Base-by-base conservation (phyloP, 2,888 invertebrate genomes). In the Pseudanteris insignis region DNA sequence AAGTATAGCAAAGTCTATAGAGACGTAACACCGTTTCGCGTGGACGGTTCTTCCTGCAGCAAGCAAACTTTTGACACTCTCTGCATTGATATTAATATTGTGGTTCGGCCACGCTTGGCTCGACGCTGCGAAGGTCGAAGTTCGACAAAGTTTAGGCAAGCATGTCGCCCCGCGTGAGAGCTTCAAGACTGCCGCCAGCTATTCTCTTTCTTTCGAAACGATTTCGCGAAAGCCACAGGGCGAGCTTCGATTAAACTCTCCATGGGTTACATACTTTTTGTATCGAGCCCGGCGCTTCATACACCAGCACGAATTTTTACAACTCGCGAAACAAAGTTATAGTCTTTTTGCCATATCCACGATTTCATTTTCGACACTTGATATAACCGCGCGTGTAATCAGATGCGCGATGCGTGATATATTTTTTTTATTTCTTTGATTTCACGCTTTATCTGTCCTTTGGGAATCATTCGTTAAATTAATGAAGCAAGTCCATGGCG, bases 31-130 rank as follows among this genome's bases (percentile, higher is more conserved):
- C 9, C 24, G 44, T 24, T 24, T 11, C 24, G 15, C 10, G 34
- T 40, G 11, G 32, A 24, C 28, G 26, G 51, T 41, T 47, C 38
- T 47, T 54, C 40, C 40, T 30, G 46, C 34, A 48, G 44, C 57
- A n/a, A n/a, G n/a, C 24, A 63, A 68, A 67, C 66, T 67, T 67
- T 63, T 67, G 65, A 67, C 65, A 64, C 67, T 59, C 60, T 64
- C 55, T 28, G 62, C 65, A 66, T 67, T 66, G 67, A 65, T 69
- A 69, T 69, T 69, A 69, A 69, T 69, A 66, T 65, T 54, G 63
- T 48, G 62, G 61, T 62, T 59, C 40, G 61, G 29, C 51, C 50
- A 48, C 47, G 55, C 51, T 34, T 51, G 47, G 47, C 54, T 59
- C 55, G 46, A 59, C 59, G 58, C 54, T 54, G 54, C 38, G 8